Percentiles rank a stretch among this genome's conserved stretches.
Conservation (phyloP, 2,888 invertebrate species). For the Diplolepis rosae region DNA sequence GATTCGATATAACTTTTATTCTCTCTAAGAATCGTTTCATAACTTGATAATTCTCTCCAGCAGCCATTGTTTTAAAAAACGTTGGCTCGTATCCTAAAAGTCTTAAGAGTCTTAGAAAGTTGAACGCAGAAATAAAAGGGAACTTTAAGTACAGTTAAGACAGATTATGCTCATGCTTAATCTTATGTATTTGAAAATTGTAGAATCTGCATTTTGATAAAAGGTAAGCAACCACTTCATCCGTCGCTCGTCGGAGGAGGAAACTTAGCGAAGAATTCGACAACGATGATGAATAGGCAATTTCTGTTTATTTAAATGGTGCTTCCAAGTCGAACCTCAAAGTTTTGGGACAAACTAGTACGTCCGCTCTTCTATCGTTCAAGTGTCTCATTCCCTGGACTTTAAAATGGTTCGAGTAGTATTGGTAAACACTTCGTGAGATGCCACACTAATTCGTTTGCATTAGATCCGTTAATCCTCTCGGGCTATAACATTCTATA, state of each 20-base stretch:
- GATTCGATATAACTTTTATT: background rate
- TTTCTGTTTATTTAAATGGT: slow-evolving; percentile 28
- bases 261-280: slow-evolving; percentile 4
- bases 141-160: slow-evolving; percentile 22
- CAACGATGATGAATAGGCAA: slow-evolving; percentile 20
- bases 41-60: slow-evolving; percentile 17
- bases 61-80: slow-evolving; percentile 16
- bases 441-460: slow-evolving; percentile 29
- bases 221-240: slow-evolving; percentile 1
- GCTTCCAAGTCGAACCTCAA: slow-evolving; percentile 18
- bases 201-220: slow-evolving; percentile 18
- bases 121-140: slow-evolving; percentile 17
- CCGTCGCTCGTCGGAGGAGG: background rate
- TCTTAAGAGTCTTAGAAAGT: background rate
- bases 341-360: slow-evolving; percentile 24
- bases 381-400: slow-evolving; percentile 31
- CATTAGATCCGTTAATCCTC: slow-evolving; percentile 28
- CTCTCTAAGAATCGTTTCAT: background rate
- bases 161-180: background rate
- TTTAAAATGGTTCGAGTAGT: slow-evolving; percentile 24
- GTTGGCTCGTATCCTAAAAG: background rate
- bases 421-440: slow-evolving; percentile 31
- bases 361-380: slow-evolving; percentile 26
- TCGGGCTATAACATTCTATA: slow-evolving; percentile 27
- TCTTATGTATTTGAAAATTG: slow-evolving; percentile 24